These are phyloP conservation scores for Zosterops lateralis DNA, from an alignment of 2,113 vertebrate genomes.

Conservation along the genomic window DNA sequence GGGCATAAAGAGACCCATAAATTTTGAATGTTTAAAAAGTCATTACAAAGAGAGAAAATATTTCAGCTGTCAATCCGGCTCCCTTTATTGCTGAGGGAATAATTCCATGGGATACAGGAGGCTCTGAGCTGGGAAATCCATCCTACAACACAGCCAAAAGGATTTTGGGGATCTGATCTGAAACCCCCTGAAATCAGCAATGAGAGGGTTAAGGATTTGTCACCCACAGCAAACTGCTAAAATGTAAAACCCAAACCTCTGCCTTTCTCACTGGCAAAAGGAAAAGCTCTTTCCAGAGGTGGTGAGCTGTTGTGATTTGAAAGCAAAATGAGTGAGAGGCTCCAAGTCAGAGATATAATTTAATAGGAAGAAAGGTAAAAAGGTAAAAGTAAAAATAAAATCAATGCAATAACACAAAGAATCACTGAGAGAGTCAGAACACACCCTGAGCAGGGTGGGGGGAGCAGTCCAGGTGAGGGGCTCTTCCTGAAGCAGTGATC, in stretches of 20 bases:
- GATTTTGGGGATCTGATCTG: background rate
- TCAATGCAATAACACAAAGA: too few species aligned
- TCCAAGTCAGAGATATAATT: too few species aligned
- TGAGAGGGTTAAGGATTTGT: background rate
- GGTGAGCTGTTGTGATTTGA: too few species aligned
- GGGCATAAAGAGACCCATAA: slow-evolving; percentile 1
- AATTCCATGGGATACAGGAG: background rate
- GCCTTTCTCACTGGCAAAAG: background rate
- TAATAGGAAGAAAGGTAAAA: too few species aligned
- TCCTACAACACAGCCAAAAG: background rate
- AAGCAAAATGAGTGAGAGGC: too few species aligned
- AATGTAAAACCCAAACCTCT: background rate
- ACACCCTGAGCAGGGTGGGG: too few species aligned
- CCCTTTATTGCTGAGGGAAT: background rate
- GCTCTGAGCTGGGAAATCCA: background rate
- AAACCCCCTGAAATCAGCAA: background rate
- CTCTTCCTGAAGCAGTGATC: too few species aligned
- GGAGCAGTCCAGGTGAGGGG: too few species aligned
- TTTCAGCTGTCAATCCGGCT: background rate
- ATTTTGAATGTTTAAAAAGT: background rate
- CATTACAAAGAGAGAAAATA: slow-evolving; percentile 36
- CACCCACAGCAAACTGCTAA: background rate
- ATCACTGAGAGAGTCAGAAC: too few species aligned
- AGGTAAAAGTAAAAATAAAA: too few species aligned
- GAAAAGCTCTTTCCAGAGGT: background rate